Evolutionary conservation across 2,113 vertebrate species (phyloP).

Genomic region (Dromaius novaehollandiae): DNA sequence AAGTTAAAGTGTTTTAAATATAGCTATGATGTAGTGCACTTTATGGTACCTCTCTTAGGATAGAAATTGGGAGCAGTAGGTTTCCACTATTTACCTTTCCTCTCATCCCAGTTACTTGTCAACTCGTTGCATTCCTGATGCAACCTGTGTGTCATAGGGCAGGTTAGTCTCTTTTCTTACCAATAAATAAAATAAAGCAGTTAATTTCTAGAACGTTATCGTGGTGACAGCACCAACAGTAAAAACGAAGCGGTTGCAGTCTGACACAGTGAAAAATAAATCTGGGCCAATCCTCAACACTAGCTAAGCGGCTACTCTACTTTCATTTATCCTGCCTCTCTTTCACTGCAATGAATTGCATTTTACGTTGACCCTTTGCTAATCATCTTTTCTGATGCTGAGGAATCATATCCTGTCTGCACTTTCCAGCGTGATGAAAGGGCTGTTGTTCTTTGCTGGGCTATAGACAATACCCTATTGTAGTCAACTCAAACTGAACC

Average conservation of each 20-base stretch:
- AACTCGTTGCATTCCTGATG: not conserved
- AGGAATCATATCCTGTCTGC: not conserved
- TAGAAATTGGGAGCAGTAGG: not conserved
- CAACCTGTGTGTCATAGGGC: not conserved
- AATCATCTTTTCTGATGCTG: not conserved
- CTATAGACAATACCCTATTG: not conserved
- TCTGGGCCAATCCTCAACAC: not conserved
- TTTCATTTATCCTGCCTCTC: not conserved
- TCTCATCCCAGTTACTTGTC: not conserved
- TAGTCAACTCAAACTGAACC: not conserved
- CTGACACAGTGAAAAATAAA: not conserved
- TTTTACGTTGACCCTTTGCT: not conserved
- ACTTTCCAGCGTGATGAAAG: not conserved
- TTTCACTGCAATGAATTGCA: not conserved
- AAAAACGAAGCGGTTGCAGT: constrained; percentile 1
- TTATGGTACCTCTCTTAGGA: not conserved
- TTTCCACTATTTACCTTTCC: not conserved
- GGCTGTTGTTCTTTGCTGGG: not conserved
- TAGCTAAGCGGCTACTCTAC: not conserved
- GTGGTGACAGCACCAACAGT: not conserved
- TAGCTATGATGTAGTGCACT: not conserved
- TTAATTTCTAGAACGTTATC: not conserved
- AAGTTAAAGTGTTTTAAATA: not conserved
- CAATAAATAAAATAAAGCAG: not conserved
- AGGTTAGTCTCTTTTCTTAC: not conserved